Percentiles rank a stretch among this genome's conserved stretches.
These are phyloP conservation scores for Rhinophrynus dorsalis DNA, from an alignment of 2,797 vertebrate genomes.

Conservation along the genomic window DNA sequence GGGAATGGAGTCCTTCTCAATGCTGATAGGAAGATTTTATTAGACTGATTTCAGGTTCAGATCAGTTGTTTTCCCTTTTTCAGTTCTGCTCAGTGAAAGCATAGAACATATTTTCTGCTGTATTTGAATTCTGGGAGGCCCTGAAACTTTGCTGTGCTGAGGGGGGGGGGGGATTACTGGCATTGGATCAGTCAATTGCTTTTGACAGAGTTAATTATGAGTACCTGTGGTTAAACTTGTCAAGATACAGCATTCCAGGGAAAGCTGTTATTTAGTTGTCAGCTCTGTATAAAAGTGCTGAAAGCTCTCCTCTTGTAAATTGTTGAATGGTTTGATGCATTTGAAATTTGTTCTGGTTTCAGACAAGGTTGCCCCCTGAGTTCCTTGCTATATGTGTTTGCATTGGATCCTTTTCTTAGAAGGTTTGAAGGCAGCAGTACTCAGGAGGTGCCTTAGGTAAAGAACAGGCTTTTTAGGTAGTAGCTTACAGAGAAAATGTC, in stretches of 20 bases:
- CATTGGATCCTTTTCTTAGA: background rate
- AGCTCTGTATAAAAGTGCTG: background rate
- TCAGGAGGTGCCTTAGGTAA: background rate
- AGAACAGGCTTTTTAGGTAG: background rate
- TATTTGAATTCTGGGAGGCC: no score
- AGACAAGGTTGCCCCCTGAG: background rate
- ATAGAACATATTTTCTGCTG: no score
- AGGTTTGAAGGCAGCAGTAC: background rate
- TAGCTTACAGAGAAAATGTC: background rate
- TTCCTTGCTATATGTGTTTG: background rate
- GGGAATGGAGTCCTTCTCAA: no score
- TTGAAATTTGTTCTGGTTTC: background rate
- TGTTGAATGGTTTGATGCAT: background rate
- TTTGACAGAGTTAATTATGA: no score
- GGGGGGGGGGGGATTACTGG: no score
- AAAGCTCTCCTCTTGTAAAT: no score
- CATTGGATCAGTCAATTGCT: no score
- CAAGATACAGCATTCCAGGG: background rate
- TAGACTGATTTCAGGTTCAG: no score
- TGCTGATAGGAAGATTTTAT: no score
- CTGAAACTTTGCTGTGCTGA: no score
- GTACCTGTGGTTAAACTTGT: background rate
- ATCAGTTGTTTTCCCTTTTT: no score
- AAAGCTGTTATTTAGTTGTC: background rate
- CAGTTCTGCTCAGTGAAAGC: no score